A percentile compares a stretch with the other conserved stretches of the same genome.
These are phyloP conservation scores for Andricus curvator DNA, from an alignment of 2,888 invertebrate genomes.

Conservation along the genomic window DNA sequence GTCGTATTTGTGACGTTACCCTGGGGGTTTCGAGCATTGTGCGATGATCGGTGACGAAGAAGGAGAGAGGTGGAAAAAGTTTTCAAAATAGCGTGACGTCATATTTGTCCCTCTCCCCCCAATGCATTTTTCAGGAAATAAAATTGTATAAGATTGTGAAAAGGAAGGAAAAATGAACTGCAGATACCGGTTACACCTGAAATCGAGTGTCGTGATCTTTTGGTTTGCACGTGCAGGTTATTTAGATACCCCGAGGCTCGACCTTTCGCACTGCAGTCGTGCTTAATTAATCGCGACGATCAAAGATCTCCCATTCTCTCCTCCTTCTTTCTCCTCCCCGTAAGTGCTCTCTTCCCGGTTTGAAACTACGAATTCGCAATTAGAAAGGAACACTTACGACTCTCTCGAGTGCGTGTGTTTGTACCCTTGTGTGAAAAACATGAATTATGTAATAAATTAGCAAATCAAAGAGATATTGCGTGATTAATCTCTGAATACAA, in stretches of 20 bases:
- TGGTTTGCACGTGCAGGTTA: slow-evolving; percentile 44
- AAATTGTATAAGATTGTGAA: not conserved
- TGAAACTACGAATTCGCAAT: slow-evolving; percentile 60
- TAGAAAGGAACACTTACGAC: slow-evolving; percentile 62
- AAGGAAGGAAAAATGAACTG: not conserved
- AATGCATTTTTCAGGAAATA: not conserved
- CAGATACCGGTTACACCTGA: slow-evolving; percentile 30
- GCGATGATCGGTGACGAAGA: no score
- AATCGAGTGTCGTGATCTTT: slow-evolving; percentile 39
- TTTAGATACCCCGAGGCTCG: slow-evolving; percentile 46
- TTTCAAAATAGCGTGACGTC: no score
- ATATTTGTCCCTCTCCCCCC: no score
- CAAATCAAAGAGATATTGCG: slow-evolving; percentile 56
- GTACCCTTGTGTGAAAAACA: slow-evolving; percentile 52
- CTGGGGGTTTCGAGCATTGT: no score
- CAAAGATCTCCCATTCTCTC: slow-evolving; percentile 45
- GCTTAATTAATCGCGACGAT: slow-evolving; percentile 56
- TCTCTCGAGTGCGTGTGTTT: slow-evolving; percentile 34
- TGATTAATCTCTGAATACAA: slow-evolving; percentile 60
- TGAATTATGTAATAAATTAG: slow-evolving; percentile 69
- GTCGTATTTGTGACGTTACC: no score
- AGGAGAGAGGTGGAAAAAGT: no score
- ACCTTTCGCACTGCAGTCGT: slow-evolving; percentile 51
- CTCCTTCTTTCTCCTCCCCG: slow-evolving; percentile 4
- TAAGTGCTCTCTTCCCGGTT: slow-evolving; percentile 46